Evolutionary conservation across 2,888 invertebrate species (phyloP).

Genomic region (Odontocerum albicorne): DNA sequence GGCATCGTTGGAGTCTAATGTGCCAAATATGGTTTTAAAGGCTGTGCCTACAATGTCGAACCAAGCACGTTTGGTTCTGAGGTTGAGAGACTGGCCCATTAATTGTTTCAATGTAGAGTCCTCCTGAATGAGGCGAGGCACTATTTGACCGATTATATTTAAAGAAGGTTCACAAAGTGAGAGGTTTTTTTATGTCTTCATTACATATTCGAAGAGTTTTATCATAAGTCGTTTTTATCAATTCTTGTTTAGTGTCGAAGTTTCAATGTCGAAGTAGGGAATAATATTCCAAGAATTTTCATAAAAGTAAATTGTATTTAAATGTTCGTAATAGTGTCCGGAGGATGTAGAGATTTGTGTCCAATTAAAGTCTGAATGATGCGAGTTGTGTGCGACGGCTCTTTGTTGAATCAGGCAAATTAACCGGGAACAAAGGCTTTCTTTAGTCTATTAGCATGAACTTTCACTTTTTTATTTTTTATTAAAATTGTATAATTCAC

Average conservation of each 20-base stretch:
- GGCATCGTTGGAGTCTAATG: slow-evolving; percentile 20
- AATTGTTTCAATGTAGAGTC: no score
- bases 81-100: no score
- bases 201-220: background rate
- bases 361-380: no score
- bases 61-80: slow-evolving; percentile 5
- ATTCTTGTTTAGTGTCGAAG: background rate
- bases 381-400: no score
- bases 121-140: background rate
- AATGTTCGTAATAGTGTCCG: background rate
- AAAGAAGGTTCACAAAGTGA: background rate
- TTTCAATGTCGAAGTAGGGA: background rate
- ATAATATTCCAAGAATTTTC: background rate
- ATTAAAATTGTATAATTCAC: slow-evolving; percentile 33
- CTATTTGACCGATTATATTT: background rate
- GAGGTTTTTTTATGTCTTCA: background rate
- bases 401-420: no score
- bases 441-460: slow-evolving; percentile 31
- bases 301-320: background rate
- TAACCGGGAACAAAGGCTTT: background rate
- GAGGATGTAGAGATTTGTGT: background rate
- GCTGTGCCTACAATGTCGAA: slow-evolving; percentile 11
- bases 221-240: background rate
- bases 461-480: slow-evolving; percentile 28
- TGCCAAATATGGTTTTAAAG: slow-evolving; percentile 17